Percentiles rank a stretch among this genome's conserved stretches.
Conservation (phyloP, 2,888 invertebrate species). For the Dermolepida albohirtum region DNA sequence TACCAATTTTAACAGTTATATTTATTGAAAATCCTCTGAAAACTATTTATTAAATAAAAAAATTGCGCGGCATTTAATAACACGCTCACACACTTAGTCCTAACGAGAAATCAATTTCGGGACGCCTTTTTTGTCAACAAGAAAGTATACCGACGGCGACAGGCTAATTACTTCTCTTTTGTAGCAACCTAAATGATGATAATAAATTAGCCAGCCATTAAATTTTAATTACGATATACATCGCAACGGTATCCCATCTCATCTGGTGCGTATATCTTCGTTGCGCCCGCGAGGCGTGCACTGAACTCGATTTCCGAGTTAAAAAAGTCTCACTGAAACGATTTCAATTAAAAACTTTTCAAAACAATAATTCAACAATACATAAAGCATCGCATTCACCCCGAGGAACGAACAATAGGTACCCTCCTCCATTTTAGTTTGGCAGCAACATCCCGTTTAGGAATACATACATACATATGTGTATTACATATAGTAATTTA, state of each 20-base stretch:
- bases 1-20: no score
- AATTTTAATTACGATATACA: constrained; percentile 20
- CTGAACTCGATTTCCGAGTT: not conserved
- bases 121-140: no score
- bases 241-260: constrained; percentile 5
- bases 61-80: no score
- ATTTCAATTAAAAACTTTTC: constrained; percentile 17
- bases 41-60: no score
- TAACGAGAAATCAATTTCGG: no score
- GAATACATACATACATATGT: no score
- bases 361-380: constrained; percentile 15
- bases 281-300: not conserved
- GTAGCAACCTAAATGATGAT: constrained; percentile 7
- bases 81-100: no score
- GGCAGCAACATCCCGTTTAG: not conserved
- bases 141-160: not conserved
- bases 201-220: constrained; percentile 14
- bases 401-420: not conserved
- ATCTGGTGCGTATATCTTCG: constrained; percentile 2
- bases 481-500: no score
- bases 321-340: not conserved
- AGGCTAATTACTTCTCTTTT: constrained; percentile 11
- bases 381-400: not conserved
- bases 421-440: not conserved
- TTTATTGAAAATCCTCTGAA: no score